phyloP scores from a whole-genome alignment of 2,797 vertebrate species.

The Sebastes cheni region DNA sequence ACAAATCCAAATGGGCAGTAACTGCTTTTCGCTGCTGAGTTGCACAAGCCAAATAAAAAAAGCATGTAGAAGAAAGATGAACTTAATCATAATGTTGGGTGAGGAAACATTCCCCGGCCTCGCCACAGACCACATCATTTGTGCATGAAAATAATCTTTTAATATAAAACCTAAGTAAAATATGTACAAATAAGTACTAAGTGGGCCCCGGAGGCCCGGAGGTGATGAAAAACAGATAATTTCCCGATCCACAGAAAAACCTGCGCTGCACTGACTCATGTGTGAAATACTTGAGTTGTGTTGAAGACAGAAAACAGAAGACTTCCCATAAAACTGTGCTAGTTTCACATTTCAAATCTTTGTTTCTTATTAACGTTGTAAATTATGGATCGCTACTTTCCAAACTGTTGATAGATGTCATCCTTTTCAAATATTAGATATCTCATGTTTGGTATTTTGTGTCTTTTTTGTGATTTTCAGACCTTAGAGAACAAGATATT shows the following conservation, averaged over 20 bases:
- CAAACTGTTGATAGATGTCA: neutral
- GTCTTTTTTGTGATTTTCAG: neutral
- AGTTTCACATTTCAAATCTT: neutral
- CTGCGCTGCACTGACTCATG: conserved; percentile 9
- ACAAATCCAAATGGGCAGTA: conserved; percentile 20
- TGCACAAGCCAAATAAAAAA: conserved; percentile 44
- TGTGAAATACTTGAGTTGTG: conserved; percentile 7
- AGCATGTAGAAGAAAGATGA: conserved; percentile 7
- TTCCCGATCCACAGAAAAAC: neutral
- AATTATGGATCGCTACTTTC: neutral
- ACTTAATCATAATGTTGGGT: conserved; percentile 26
- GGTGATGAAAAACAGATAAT: conserved; percentile 51
- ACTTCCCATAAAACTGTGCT: neutral
- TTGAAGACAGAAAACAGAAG: conserved; percentile 8
- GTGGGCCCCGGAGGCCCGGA: conserved; percentile 16
- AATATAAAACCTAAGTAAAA: conserved; percentile 52
- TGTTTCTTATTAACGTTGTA: neutral
- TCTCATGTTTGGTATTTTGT: neutral
- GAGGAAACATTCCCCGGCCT: conserved; percentile 55
- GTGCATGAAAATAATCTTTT: conserved; percentile 41
- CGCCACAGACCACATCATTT: conserved; percentile 59
- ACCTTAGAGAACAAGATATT: neutral
- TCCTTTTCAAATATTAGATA: neutral
- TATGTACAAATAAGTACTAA: conserved; percentile 52
- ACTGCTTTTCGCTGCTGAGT: neutral